phyloP scores from a whole-genome alignment of 2,888 invertebrate species.

The Microctonus brassicae region DNA sequence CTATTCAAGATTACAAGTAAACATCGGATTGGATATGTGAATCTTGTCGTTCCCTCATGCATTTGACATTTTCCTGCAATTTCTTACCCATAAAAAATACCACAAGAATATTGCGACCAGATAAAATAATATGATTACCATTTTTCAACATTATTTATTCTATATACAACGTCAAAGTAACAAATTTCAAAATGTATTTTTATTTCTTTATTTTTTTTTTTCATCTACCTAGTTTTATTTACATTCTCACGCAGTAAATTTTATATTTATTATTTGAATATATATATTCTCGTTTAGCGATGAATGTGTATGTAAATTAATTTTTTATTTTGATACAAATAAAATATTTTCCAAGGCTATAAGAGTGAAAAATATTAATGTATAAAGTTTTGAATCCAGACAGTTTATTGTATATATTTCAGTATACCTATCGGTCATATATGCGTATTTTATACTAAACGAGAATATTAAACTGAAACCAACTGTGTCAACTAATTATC shows the following conservation, averaged over 20 bases:
- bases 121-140: not conserved
- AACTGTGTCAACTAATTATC: conserved; percentile 32
- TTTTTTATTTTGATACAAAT: not conserved
- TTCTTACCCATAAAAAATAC: not conserved
- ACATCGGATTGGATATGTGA: not conserved
- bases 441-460: not conserved
- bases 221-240: too few relatives aligned
- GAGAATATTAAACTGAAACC: not conserved
- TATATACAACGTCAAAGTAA: not conserved
- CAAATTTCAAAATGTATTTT: not conserved
- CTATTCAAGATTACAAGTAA: too few relatives aligned
- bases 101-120: not conserved
- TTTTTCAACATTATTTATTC: not conserved
- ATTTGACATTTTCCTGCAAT: conserved; percentile 5
- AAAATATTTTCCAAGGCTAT: not conserved
- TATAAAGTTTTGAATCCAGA: too few relatives aligned
- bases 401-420: not conserved
- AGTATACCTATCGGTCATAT: not conserved
- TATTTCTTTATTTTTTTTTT: not conserved
- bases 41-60: not conserved
- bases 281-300: not conserved
- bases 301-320: not conserved
- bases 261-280: not conserved
- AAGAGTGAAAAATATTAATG: not conserved
- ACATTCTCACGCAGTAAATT: not conserved